phyloP scores from a whole-genome alignment of 2,797 vertebrate species.

The Helarctos malayanus region DNA sequence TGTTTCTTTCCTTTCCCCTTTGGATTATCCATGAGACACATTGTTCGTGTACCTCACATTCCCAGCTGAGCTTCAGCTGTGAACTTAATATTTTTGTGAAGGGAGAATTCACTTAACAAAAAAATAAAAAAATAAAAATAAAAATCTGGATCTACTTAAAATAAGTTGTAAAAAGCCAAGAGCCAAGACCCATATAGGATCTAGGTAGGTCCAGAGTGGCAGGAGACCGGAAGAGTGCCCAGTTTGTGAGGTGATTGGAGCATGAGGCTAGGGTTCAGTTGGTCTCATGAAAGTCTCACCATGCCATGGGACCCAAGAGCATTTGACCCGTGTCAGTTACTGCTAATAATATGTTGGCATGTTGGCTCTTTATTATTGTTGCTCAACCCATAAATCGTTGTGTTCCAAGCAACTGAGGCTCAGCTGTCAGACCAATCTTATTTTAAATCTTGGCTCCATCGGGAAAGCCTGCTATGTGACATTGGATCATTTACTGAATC shows the following conservation, averaged over 20 bases:
- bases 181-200: neutral
- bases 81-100: constrained; percentile 39
- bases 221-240: neutral
- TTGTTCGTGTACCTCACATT: neutral
- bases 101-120: neutral
- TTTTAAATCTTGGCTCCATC: constrained; percentile 42
- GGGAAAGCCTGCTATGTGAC: neutral
- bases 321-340: neutral
- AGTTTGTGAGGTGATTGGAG: neutral
- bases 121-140: neutral
- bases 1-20: neutral
- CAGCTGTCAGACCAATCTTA: neutral
- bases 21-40: neutral
- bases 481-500: neutral
- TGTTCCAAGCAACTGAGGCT: neutral
- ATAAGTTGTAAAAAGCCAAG: constrained; percentile 49
- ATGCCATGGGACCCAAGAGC: neutral
- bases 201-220: neutral
- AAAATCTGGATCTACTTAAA: constrained; percentile 68
- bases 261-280: neutral
- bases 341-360: neutral
- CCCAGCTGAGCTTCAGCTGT: constrained; percentile 18
- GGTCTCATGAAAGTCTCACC: neutral
- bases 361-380: neutral
- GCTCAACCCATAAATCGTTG: neutral